Conservation (phyloP, 1,140 invertebrate species). For the Zaprionus capensis region DNA sequence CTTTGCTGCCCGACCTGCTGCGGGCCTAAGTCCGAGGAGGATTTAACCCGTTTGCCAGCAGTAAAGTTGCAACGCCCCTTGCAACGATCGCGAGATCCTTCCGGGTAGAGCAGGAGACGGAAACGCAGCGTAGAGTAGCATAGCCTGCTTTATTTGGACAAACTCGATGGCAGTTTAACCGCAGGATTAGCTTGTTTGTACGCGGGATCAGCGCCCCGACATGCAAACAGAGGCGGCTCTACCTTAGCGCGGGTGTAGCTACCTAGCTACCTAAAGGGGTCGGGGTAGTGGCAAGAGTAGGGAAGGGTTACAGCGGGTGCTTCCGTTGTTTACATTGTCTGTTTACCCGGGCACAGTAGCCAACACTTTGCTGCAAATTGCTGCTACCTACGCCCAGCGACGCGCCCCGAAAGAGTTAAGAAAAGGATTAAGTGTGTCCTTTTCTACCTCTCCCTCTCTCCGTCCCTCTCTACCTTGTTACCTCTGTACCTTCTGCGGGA, state of each 20-base stretch:
- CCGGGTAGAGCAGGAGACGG: constrained; percentile 55
- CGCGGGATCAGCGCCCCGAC: constrained; percentile 70
- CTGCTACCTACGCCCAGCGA: constrained; percentile 59
- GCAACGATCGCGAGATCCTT: constrained; percentile 55
- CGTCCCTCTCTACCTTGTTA: background rate
- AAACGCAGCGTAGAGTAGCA: background rate
- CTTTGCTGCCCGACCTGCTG: constrained; percentile 37
- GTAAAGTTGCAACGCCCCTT: constrained; percentile 51
- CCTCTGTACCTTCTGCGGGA: constrained; percentile 18
- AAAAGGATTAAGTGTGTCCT: constrained; percentile 63
- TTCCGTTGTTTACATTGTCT: constrained; percentile 81
- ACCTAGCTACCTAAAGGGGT: constrained; percentile 43
- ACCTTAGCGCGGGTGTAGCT: constrained; percentile 21
- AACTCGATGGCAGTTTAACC: constrained; percentile 83
- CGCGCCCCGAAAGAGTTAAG: constrained; percentile 68
- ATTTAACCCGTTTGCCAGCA: constrained; percentile 65
- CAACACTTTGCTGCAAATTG: constrained; percentile 56
- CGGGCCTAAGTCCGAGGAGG: background rate
- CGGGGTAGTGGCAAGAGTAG: background rate
- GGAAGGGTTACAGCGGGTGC: constrained; percentile 23
- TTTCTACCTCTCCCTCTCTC: constrained; percentile 4
- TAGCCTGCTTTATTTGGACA: constrained; percentile 68
- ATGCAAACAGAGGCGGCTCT: constrained; percentile 64
- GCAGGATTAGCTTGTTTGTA: constrained; percentile 82
- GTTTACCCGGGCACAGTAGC: constrained; percentile 68